Conservation (phyloP, 2,888 invertebrate species). For the Agrotis exclamationis region DNA sequence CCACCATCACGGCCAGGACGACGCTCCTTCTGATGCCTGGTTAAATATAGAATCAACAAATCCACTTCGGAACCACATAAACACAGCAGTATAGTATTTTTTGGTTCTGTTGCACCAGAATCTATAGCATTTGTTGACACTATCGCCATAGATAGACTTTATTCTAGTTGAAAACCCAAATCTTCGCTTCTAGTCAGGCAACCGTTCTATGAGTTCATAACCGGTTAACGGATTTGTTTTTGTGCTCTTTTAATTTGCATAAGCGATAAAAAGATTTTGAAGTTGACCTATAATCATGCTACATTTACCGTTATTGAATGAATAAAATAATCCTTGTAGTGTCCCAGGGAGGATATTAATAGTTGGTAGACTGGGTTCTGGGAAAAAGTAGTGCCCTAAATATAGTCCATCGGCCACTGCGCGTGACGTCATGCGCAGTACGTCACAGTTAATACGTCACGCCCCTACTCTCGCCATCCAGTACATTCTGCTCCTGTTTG, state of each 20-base stretch:
- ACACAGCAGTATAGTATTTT: too few species aligned
- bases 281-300: slow-evolving; percentile 46
- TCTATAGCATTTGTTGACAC: neutral
- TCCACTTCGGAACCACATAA: too few species aligned
- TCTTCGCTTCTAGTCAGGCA: neutral
- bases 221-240: slow-evolving; percentile 39
- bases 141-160: slow-evolving; percentile 14
- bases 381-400: slow-evolving; percentile 48
- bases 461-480: slow-evolving; percentile 34
- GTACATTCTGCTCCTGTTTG: slow-evolving; percentile 35
- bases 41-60: slow-evolving; percentile 54
- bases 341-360: slow-evolving; percentile 14
- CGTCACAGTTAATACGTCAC: slow-evolving; percentile 77
- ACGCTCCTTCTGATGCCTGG: slow-evolving; percentile 54
- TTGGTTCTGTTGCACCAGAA: neutral
- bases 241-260: slow-evolving; percentile 14
- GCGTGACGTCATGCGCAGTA: slow-evolving; percentile 79
- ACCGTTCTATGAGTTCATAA: slow-evolving; percentile 17
- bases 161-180: slow-evolving; percentile 10
- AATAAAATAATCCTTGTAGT: slow-evolving; percentile 10
- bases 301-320: slow-evolving; percentile 10
- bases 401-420: slow-evolving; percentile 50
- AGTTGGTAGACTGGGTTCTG: slow-evolving; percentile 19
- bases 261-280: slow-evolving; percentile 26
- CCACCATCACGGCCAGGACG: slow-evolving; percentile 73